phyloP scores from a whole-genome alignment of 2,113 vertebrate genomes.

The Oreochromis niloticus region DNA sequence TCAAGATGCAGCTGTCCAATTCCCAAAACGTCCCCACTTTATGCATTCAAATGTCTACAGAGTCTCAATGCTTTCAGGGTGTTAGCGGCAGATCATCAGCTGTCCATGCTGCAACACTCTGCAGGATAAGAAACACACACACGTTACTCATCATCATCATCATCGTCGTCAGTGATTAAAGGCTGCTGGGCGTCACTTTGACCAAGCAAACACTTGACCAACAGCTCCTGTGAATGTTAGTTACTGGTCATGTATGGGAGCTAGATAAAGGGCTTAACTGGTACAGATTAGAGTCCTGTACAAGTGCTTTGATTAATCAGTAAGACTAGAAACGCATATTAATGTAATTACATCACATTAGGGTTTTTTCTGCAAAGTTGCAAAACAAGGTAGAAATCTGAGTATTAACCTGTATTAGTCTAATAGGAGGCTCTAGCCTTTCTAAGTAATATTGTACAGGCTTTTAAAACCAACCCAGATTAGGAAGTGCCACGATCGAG shows the following conservation, averaged over 20 bases:
- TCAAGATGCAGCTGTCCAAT: slow-evolving; percentile 24
- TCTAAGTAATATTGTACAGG: neutral
- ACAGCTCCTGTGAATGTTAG: neutral
- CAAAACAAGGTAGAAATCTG: neutral
- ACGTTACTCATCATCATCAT: neutral
- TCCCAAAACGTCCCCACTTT: slow-evolving; percentile 17
- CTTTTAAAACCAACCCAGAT: neutral
- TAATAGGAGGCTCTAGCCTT: neutral
- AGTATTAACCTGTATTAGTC: neutral
- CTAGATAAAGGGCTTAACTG: neutral
- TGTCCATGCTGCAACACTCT: slow-evolving; percentile 97
- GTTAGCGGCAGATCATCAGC: slow-evolving; percentile 82
- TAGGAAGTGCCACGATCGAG: neutral
- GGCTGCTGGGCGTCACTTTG: neutral
- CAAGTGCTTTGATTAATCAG: neutral
- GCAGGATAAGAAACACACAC: slow-evolving; percentile 17
- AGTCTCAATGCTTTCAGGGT: slow-evolving; percentile 21
- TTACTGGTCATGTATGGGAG: neutral
- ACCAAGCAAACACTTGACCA: neutral
- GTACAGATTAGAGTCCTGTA: neutral
- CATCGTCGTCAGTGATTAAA: neutral
- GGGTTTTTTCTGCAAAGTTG: too few relatives aligned
- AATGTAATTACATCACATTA: neutral
- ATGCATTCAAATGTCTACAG: slow-evolving; percentile 45
- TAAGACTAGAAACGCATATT: neutral